phyloP scores from a whole-genome alignment of 2,113 vertebrate genomes.

The Hypomesus transpacificus region DNA sequence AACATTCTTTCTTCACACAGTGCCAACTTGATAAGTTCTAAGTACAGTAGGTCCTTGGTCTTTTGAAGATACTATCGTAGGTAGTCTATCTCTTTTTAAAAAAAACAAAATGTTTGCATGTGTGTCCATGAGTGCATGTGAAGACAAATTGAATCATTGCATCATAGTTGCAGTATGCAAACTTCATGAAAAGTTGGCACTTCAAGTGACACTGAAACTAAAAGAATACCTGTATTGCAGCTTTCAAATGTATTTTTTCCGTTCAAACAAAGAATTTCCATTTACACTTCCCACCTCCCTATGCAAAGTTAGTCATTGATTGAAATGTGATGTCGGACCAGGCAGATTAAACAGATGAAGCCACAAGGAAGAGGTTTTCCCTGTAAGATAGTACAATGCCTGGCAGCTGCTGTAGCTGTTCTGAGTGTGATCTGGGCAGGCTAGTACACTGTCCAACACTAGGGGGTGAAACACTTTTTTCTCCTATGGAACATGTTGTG shows the following conservation, averaged over 20 bases:
- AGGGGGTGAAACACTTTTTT: too few species aligned
- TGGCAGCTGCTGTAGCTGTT: slow-evolving; percentile 10
- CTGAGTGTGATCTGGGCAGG: too few species aligned
- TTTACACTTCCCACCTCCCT: slow-evolving; percentile 42
- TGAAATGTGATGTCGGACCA: slow-evolving; percentile 28
- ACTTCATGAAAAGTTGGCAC: neutral
- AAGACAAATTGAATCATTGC: too few species aligned
- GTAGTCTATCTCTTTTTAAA: too few species aligned
- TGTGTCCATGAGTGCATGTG: too few species aligned
- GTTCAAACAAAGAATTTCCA: slow-evolving; percentile 38
- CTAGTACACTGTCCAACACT: too few species aligned
- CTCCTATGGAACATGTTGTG: too few species aligned
- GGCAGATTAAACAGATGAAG: slow-evolving; percentile 37
- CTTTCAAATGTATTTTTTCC: slow-evolving; percentile 3
- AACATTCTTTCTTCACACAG: neutral
- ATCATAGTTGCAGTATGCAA: too few species aligned
- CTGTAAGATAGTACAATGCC: slow-evolving; percentile 46
- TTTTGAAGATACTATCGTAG: too few species aligned
- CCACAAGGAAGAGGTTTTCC: slow-evolving; percentile 57
- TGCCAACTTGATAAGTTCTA: too few species aligned
- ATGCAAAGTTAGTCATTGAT: slow-evolving; percentile 28
- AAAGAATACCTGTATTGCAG: neutral
- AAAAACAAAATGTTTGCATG: too few species aligned
- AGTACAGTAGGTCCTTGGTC: too few species aligned
- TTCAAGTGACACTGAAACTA: slow-evolving; percentile 31